phyloP scores from a whole-genome alignment of 2,113 vertebrate species.

The Irena cyanogastra region DNA sequence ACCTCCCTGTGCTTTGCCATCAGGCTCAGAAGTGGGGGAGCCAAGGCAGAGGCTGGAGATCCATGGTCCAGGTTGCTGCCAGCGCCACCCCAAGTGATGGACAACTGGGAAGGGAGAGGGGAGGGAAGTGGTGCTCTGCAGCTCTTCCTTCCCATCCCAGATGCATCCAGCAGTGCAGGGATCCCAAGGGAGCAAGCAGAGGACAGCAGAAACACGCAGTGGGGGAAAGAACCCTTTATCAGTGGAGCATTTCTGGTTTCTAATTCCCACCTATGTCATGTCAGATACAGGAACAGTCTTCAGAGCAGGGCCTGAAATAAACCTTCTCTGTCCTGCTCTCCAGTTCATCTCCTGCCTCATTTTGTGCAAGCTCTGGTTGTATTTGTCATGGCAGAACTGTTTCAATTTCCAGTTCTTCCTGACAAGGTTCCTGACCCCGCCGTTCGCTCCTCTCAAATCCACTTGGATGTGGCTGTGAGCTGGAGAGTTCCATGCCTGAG shows the following conservation, averaged over 20 bases:
- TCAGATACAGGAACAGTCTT: not conserved
- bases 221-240: not conserved
- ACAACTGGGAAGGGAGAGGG: accelerated
- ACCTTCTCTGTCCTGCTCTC: not conserved
- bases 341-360: not conserved
- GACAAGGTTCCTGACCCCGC: not conserved
- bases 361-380: not conserved
- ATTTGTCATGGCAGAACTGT: not conserved
- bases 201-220: not conserved
- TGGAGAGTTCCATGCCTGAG: not conserved
- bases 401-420: not conserved
- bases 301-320: not conserved
- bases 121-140: not conserved
- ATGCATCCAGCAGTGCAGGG: not conserved
- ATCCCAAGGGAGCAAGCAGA: not conserved
- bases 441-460: not conserved
- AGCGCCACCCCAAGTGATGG: not conserved
- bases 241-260: not conserved
- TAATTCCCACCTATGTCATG: not conserved
- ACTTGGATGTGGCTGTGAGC: not conserved
- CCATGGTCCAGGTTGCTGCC: not conserved
- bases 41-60: not conserved
- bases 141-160: not conserved
- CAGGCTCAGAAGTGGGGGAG: not conserved
- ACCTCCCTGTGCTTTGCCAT: not conserved